Evolutionary conservation across 2,888 invertebrate genomes (phyloP).

Genomic region (Orthosia gothica): DNA sequence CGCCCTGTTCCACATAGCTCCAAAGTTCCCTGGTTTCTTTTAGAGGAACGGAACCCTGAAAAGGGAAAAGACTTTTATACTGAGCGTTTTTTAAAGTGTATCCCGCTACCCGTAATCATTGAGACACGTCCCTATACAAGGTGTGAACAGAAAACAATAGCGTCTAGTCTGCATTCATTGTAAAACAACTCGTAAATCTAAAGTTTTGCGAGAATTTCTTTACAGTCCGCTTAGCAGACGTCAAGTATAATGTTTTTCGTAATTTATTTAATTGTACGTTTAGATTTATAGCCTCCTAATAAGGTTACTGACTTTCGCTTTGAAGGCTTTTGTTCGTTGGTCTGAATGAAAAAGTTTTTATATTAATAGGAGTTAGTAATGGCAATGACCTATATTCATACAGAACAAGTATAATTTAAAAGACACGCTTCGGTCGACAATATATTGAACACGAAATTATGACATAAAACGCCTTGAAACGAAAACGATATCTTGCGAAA

Average conservation of each 20-base stretch:
- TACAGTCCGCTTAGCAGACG: constrained; percentile 18
- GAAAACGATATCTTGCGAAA: too few species aligned
- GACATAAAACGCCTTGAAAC: too few species aligned
- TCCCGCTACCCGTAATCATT: constrained; percentile 4
- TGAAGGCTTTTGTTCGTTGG: neutral
- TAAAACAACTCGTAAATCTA: constrained; percentile 32
- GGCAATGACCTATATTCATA: neutral
- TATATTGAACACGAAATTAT: too few species aligned
- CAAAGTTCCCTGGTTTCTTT: too few species aligned
- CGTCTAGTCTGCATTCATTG: constrained; percentile 25
- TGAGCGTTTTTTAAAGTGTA: neutral
- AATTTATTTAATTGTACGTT: constrained; percentile 29
- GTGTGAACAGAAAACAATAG: constrained; percentile 39
- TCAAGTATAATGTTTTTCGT: constrained; percentile 14
- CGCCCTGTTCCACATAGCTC: too few species aligned
- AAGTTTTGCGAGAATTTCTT: constrained; percentile 29
- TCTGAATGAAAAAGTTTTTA: constrained; percentile 1
- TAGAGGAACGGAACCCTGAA: too few species aligned
- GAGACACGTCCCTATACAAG: neutral
- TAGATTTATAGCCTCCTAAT: constrained; percentile 9
- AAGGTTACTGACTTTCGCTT: constrained; percentile 22
- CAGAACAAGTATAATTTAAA: neutral
- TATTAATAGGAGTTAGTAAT: neutral
- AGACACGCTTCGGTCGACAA: too few species aligned
- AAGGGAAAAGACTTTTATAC: too few species aligned